Evolutionary conservation across 2,797 vertebrate genomes (phyloP), one percentile per base, ranked within the genome.

Genomic region (Siniperca obscura): DNA sequence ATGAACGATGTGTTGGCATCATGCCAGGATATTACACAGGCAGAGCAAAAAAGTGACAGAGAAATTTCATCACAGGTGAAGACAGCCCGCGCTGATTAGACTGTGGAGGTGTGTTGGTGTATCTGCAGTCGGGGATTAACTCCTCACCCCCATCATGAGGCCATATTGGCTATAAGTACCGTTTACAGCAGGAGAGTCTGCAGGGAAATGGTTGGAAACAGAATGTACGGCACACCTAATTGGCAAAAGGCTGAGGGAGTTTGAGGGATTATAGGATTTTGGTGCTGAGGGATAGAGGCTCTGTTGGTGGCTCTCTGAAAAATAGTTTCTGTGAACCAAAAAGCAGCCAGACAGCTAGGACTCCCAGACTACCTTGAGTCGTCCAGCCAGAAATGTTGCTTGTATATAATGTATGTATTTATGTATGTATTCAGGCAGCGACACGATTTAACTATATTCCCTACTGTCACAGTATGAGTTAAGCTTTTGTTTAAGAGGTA

Each of bases 111-210:
- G 70, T 84, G 82, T 80, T 76, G 81, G 52, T 77, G 81, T 74
- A 19, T 88, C 82, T 65, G 78, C 73, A 79, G 81, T 46, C 19
- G 21, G 60, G 82, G 89, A 89, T 91, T 90, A 91, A 84, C 82
- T 10, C 79, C 77, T 90, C 78, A 86, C 65, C 79, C 61, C 74
- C 85, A 84, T 84, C 86, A 88, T 38, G 59, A 75, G 52, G 64
- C 70, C 74, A 73, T 81, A 78, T 75, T 84, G 85, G 85, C 88
- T 75, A 22, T 61, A 85, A 85, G 83, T 83, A 74, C 71, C 50
- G 19, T 83, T 89, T 80, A 86, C 76, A 88, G 87, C 64, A 16
- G 72, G 42, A 50, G 60, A 79, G 48, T 74, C 81, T 81, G 82
- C 67, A 64, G 86, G 67, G 65, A 83, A 82, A 85, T 74, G 36